Base-by-base conservation (phyloP, 2,113 vertebrate genomes). In the Talpa occidentalis region DNA sequence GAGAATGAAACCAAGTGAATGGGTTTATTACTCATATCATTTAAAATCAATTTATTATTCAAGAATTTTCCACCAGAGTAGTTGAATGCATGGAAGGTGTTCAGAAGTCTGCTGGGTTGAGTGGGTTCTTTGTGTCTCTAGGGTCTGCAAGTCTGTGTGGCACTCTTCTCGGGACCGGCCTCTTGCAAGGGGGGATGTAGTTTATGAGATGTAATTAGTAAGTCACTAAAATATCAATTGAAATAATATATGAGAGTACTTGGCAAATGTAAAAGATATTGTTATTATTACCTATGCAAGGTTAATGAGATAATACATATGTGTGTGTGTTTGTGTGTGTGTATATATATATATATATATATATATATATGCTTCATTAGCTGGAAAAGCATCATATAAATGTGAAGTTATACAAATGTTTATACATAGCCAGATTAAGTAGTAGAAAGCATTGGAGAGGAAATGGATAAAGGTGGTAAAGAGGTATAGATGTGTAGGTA, bases 31-130 rank as follows among this genome's bases (percentile, higher is more conserved):
- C 87, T 77, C 24, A 19, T 74, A 37, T 79, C 47, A 84, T 54
- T 95, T 91, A 86, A 59, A 93, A 76, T 88, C 56, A 95, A 74
- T 82, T 82, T 90, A 26, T 90, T 90, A 69, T 84, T 90, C 52
- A 84, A 81, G 32, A 76, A 89, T 52, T 72, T 52, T 94, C 19
- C 67, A 69, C 52, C 52, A 76, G 59, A 74, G 35, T 70, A 79
- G 69, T 6, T 64, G 56, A 47, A 42, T 90, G 6, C n/a, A 37
- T 16, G 37, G 37, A 73, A 90, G 40, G n/a, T 83, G 15, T 19
- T 10, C 30, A 56, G 35, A 84, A 56, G 7, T 67, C 7, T 49
- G 10, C 40, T 59, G 47, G 30, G 12, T 73, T 83, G 5, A 6
- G 37, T 84, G 5, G 22, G 9, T 37, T 66, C 12, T 83, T 44